A percentile compares a stretch with the other conserved stretches of the same genome.
Evolutionary conservation across 2,888 invertebrate genomes (phyloP).

Genomic region (Craniophora ligustri): DNA sequence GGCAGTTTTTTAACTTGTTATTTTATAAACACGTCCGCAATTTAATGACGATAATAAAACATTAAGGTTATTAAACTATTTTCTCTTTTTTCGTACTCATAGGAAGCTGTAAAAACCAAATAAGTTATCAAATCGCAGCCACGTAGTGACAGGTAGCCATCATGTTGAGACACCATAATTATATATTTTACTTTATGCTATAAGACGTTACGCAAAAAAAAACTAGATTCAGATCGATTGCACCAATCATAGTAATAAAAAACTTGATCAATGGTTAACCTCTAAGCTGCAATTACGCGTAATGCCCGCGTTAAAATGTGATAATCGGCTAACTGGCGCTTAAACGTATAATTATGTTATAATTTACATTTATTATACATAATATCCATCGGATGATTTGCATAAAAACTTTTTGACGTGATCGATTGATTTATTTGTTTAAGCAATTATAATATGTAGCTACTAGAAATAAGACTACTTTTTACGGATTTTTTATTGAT

Average conservation of each 20-base stretch:
- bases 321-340: slow-evolving; percentile 40
- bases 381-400: slow-evolving; percentile 32
- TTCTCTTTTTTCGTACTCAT: slow-evolving; percentile 1
- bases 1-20: too few species aligned
- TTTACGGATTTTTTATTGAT: too few species aligned
- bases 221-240: slow-evolving; percentile 25
- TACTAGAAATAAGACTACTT: not conserved
- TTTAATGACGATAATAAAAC: not conserved
- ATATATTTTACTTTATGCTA: slow-evolving; percentile 8
- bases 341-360: slow-evolving; percentile 46
- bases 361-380: slow-evolving; percentile 45
- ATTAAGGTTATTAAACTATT: not conserved
- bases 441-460: slow-evolving; percentile 10
- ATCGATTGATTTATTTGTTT: slow-evolving; percentile 36
- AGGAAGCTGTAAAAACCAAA: slow-evolving; percentile 7
- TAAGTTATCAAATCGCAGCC: slow-evolving; percentile 5
- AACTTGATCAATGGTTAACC: slow-evolving; percentile 28
- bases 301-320: slow-evolving; percentile 45
- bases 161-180: slow-evolving; percentile 23
- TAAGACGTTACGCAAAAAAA: slow-evolving; percentile 32
- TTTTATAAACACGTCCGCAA: too few species aligned
- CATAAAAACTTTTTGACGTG: slow-evolving; percentile 42
- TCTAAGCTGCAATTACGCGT: slow-evolving; percentile 29
- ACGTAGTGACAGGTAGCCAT: slow-evolving; percentile 25
- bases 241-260: slow-evolving; percentile 37